Conservation (phyloP, 2,113 vertebrate species). For the Megaceryle maxima region DNA sequence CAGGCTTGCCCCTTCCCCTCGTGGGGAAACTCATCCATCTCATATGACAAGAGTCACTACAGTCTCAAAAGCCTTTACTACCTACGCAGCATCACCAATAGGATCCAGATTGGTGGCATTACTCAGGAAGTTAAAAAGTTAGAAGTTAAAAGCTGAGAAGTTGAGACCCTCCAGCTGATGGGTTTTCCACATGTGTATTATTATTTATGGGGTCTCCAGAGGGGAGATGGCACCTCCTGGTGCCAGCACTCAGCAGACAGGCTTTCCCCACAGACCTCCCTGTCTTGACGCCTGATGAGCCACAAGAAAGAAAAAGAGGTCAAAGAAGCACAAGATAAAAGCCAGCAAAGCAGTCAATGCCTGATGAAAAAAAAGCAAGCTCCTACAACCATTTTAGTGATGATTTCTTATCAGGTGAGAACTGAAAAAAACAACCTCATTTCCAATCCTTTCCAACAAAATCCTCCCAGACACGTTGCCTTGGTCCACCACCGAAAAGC, state of each 20-base stretch:
- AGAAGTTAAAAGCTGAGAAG: neutral
- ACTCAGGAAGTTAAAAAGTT: too few relatives aligned
- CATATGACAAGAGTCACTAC: neutral
- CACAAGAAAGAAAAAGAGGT: neutral
- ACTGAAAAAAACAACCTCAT: neutral
- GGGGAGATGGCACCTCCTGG: neutral
- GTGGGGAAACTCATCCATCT: neutral
- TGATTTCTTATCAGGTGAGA: conserved; percentile 1
- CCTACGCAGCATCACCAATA: neutral
- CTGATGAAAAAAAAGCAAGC: neutral
- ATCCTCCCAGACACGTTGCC: neutral
- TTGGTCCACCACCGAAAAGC: neutral
- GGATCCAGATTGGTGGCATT: neutral
- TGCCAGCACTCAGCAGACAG: neutral
- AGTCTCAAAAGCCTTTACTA: neutral
- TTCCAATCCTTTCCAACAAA: neutral
- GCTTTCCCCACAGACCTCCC: neutral
- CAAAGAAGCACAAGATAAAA: neutral
- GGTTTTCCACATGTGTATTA: neutral
- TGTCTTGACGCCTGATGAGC: neutral
- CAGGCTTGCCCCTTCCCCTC: neutral
- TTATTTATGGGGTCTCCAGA: neutral
- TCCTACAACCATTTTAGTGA: neutral
- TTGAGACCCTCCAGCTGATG: neutral
- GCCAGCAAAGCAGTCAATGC: neutral